phyloP scores from a whole-genome alignment of 1,140 invertebrate species.

The Drosophila ironensis region DNA sequence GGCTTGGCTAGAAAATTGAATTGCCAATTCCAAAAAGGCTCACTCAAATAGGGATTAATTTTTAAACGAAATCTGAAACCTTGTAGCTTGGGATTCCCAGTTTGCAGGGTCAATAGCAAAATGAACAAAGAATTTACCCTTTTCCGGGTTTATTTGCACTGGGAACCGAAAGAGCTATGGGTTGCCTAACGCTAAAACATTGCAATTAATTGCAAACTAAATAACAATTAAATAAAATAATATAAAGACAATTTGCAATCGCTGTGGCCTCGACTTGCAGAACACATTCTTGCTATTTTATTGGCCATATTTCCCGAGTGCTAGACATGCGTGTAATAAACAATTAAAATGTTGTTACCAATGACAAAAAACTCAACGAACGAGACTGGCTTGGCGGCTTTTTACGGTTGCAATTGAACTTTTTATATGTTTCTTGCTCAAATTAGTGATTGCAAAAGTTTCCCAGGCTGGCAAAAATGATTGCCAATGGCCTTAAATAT shows the following conservation, averaged over 20 bases:
- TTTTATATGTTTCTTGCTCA: constrained; percentile 1
- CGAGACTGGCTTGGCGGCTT: constrained; percentile 2
- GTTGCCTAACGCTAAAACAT: neutral
- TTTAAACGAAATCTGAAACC: too few species aligned
- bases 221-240: neutral
- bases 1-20: too few species aligned
- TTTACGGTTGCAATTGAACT: constrained; percentile 23
- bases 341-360: constrained; percentile 27
- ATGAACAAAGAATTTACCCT: too few species aligned
- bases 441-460: constrained; percentile 24
- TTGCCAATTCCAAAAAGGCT: too few species aligned
- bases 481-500: neutral
- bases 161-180: too few species aligned
- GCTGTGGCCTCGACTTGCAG: neutral
- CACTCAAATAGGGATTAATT: too few species aligned
- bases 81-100: too few species aligned
- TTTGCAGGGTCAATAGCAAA: too few species aligned
- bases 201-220: neutral
- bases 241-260: neutral
- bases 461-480: constrained; percentile 35
- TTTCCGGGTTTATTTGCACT: too few species aligned
- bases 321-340: neutral
- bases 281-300: neutral
- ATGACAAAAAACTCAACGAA: constrained; percentile 4
- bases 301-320: neutral